phyloP scores from a whole-genome alignment of 2,888 invertebrate species.

The Cremastinae sp. region DNA sequence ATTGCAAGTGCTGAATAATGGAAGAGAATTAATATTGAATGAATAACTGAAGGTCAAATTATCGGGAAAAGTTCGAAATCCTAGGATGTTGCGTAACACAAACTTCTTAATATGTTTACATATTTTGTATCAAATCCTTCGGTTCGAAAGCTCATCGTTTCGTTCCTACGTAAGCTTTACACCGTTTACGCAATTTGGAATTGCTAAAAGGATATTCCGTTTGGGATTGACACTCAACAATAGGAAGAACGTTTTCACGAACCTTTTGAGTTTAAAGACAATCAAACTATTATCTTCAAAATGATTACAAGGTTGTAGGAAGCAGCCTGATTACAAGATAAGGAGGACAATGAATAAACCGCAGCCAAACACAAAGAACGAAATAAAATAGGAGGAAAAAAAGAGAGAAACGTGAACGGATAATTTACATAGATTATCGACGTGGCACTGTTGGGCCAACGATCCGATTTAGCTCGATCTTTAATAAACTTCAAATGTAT shows the following conservation, averaged over 20 bases:
- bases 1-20: no score
- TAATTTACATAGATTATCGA: background rate
- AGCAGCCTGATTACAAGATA: background rate
- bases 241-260: background rate
- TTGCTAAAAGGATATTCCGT: no score
- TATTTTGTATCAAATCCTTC: no score
- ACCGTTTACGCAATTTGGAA: no score
- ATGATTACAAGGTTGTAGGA: background rate
- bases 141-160: no score
- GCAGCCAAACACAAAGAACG: no score
- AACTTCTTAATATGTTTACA: no score
- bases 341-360: background rate
- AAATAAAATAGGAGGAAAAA: background rate
- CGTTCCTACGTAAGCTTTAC: no score
- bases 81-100: no score
- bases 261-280: background rate
- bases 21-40: no score
- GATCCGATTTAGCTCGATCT: slow-evolving; percentile 53
- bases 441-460: background rate
- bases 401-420: slow-evolving; percentile 15
- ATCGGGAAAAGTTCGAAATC: no score
- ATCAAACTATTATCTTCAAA: background rate
- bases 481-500: slow-evolving; percentile 49
- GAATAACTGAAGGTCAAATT: no score
- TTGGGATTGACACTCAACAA: background rate